Base-by-base conservation (phyloP, 2,113 vertebrate genomes). In the Onychostoma macrolepis region DNA sequence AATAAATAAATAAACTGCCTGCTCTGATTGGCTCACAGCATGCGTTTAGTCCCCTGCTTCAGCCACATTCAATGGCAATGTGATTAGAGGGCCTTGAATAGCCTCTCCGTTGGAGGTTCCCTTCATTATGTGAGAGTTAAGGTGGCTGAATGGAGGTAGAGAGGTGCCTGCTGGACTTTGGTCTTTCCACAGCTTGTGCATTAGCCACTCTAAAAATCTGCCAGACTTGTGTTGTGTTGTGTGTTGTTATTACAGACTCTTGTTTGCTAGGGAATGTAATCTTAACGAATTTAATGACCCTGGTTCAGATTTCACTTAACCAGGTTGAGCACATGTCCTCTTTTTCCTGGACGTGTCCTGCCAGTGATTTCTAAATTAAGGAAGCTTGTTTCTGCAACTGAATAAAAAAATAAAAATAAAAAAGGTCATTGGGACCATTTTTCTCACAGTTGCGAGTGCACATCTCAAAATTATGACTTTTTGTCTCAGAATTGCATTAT, bases 81-180 rank as follows among this genome's bases (percentile, higher is more conserved):
- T 93, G 91, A 94, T 94, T 92, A 93, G 84, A 90, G 86, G 41
- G 45, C 90, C 89, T 88, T 78, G 93, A 94, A 94, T 94, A 92
- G 91, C 91, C 93, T 94, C 93, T 90, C 92, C 53, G 76, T 90
- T 91, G 24, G 92, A 91, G 91, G 91, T 92, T 94, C 89, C 90
- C 90, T 81, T 87, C 91, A 90, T 89, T 92, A 89, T 87, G 86
- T 85, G 85, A 24, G 63, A 80, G 85, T 67, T 38, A 69, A 43
- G 85, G 77, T 71, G 48, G 17, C 38, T 58, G 77, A 71, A 50
- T 81, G 53, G 38, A 82, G 79, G 86, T 63, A 87, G 69, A 75
- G 80, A 48, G 86, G 80, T 75, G 56, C 56, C 77, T 48, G 36
- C 38, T 19, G 76, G 63, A 56, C 76, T 80, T 80, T 72, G 24